These are phyloP conservation scores for Ophiothrix spiculata DNA, from an alignment of 35 echinoderm and acorn worm genomes.

Conservation along the genomic window DNA sequence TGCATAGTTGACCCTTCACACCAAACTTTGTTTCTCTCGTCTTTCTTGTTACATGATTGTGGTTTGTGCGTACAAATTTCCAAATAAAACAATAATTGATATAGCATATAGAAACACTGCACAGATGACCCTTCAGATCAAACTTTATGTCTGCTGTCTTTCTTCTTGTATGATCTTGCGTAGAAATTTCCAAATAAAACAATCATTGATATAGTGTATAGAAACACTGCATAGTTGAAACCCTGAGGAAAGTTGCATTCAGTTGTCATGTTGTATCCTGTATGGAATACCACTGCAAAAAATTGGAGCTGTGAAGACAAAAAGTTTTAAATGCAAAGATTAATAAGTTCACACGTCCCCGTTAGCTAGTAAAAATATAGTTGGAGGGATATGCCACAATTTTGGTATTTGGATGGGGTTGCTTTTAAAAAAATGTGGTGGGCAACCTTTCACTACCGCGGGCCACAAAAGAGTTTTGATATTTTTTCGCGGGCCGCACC, in stretches of 20 bases:
- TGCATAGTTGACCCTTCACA: no score
- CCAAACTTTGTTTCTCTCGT: no score
- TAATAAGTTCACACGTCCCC: not conserved
- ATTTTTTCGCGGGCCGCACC: no score
- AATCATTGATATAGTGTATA: conserved; percentile 69
- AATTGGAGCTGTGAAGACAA: conserved; percentile 64
- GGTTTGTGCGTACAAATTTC: no score
- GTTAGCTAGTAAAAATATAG: not conserved
- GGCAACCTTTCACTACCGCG: no score
- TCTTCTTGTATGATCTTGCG: conserved; percentile 28
- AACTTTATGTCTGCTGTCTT: not conserved
- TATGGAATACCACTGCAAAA: conserved; percentile 61
- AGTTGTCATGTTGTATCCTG: conserved; percentile 52
- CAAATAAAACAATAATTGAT: no score
- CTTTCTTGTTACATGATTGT: no score
- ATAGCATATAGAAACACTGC: no score
- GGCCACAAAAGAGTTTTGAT: no score
- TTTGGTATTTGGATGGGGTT: not conserved
- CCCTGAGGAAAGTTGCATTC: conserved; percentile 72
- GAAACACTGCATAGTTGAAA: conserved; percentile 86
- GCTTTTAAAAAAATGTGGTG: not conserved
- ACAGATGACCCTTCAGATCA: no score
- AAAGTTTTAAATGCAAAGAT: not conserved
- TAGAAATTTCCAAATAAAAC: conserved; percentile 85
- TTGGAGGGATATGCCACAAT: no score